These are phyloP conservation scores for Danaus melanippus DNA, from an alignment of 1,140 invertebrate genomes.

Conservation along the genomic window DNA sequence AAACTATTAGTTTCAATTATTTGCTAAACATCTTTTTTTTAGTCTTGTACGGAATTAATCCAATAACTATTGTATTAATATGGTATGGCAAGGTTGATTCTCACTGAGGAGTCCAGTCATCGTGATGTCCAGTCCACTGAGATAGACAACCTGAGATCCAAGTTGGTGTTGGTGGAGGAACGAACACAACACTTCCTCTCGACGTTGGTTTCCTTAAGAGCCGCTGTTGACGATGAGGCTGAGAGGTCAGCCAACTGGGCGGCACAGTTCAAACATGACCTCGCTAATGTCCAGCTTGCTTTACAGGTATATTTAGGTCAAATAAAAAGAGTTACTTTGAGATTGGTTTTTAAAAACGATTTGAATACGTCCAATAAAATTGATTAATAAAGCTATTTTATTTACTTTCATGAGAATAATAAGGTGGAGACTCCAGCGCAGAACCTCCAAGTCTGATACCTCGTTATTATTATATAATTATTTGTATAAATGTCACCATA, in stretches of 20 bases:
- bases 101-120: constrained; percentile 46
- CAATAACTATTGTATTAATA: too few relatives aligned
- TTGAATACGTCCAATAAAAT: not conserved
- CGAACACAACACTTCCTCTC: constrained; percentile 56
- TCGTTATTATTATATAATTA: too few relatives aligned
- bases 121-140: constrained; percentile 52
- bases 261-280: constrained; percentile 59
- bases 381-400: too few relatives aligned
- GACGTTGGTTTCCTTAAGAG: constrained; percentile 43
- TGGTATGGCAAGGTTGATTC: constrained; percentile 14
- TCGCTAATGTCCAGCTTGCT: constrained; percentile 56
- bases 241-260: constrained; percentile 50
- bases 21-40: not conserved
- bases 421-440: too few relatives aligned
- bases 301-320: constrained; percentile 38
- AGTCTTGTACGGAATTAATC: constrained; percentile 21
- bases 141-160: constrained; percentile 46
- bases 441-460: too few relatives aligned
- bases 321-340: not conserved
- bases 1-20: too few relatives aligned
- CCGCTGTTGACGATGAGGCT: constrained; percentile 48
- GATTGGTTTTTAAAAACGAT: not conserved
- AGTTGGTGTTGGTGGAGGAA: constrained; percentile 51
- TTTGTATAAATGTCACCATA: too few relatives aligned
- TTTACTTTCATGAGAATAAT: too few relatives aligned